Percentiles rank a stretch among this genome's conserved stretches.
phyloP scores from a whole-genome alignment of 2,797 vertebrate species.

The Dallia pectoralis region DNA sequence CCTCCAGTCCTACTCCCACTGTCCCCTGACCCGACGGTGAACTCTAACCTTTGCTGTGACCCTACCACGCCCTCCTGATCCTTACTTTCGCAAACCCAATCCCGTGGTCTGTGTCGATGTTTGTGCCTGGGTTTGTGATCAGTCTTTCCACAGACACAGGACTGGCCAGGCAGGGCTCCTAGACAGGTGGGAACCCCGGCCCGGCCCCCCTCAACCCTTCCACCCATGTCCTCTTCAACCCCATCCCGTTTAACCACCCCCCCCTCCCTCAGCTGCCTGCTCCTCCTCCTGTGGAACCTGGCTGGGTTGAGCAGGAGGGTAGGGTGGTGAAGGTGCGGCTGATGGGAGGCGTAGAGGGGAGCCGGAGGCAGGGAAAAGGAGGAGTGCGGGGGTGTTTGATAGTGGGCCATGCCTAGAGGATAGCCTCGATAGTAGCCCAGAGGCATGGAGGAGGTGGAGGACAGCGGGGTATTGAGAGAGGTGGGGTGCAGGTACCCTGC shows the following conservation, averaged over 20 bases:
- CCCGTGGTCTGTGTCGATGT: slow-evolving; percentile 87
- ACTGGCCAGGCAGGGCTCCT: slow-evolving; percentile 74
- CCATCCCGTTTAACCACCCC: slow-evolving; percentile 54
- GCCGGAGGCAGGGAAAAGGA: slow-evolving; percentile 84
- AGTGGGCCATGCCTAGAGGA: slow-evolving; percentile 71
- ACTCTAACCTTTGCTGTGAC: slow-evolving; percentile 56
- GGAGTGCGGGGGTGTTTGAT: slow-evolving; percentile 81
- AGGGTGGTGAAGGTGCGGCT: slow-evolving; percentile 88
- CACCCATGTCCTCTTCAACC: slow-evolving; percentile 61
- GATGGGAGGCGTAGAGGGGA: slow-evolving; percentile 79
- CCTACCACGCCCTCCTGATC: background rate
- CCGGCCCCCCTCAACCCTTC: slow-evolving; percentile 50
- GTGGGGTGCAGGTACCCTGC: slow-evolving; percentile 83
- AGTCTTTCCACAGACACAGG: slow-evolving; percentile 84
- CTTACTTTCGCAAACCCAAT: slow-evolving; percentile 69
- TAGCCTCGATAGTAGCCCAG: slow-evolving; percentile 88
- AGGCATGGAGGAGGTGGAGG: background rate
- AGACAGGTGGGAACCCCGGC: slow-evolving; percentile 76
- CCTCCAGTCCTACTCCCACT: slow-evolving; percentile 52
- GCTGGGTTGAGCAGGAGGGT: slow-evolving; percentile 93
- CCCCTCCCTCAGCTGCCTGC: slow-evolving; percentile 86
- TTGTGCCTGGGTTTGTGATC: slow-evolving; percentile 86
- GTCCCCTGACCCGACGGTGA: slow-evolving; percentile 51
- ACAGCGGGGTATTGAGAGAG: slow-evolving; percentile 76
- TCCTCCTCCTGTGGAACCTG: slow-evolving; percentile 93